Evolutionary conservation across 2,888 invertebrate genomes (phyloP), one percentile per base, ranked within the genome.

Genomic region (Prionchulus punctatus): DNA sequence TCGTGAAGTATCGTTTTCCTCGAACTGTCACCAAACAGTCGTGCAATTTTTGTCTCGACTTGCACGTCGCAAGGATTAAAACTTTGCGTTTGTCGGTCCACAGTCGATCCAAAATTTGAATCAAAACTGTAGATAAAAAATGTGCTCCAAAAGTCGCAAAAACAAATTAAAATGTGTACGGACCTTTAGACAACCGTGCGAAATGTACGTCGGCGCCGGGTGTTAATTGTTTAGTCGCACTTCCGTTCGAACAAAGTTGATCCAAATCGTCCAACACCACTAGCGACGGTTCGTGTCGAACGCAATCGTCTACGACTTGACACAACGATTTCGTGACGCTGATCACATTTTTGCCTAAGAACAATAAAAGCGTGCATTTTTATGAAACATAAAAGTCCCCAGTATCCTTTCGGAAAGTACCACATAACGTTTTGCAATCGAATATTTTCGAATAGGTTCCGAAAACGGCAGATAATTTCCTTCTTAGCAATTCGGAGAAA

Each of bases 161-260:
- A n/a, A n/a, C n/a, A n/a, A n/a, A n/a, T n/a, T n/a, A n/a, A n/a
- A n/a, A n/a, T n/a, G n/a, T n/a, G n/a, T n/a, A n/a, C n/a, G n/a
- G n/a, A 45, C 45, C 23, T 23, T 23, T 45, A 45, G 45, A 12
- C 7, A 45, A 45, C 4, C 45, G 45, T 7, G 23, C 45, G 45
- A 45, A 45, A 45, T 45, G 45, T 23, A 45, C 23, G 4, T 45
- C 45, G 12, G 45, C 45, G 23, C 50, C 50, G 28, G 50, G 50
- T 30, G 50, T 49, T 15, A 49, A 28, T 30, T 49, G 50, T 30
- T 49, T 30, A 4, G 30, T 28, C 21, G 50, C 12, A 23, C 28
- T 28, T 7, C 15, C 7, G 15, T 4, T 15, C 15, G 28, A 7
- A 28, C 50, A 49, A 28, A 49, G 50, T 26, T 30, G 30, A 49